Percentiles rank a stretch among this genome's conserved stretches.
Conservation (phyloP, 2,888 invertebrate genomes). For the Resseliella maxima region DNA sequence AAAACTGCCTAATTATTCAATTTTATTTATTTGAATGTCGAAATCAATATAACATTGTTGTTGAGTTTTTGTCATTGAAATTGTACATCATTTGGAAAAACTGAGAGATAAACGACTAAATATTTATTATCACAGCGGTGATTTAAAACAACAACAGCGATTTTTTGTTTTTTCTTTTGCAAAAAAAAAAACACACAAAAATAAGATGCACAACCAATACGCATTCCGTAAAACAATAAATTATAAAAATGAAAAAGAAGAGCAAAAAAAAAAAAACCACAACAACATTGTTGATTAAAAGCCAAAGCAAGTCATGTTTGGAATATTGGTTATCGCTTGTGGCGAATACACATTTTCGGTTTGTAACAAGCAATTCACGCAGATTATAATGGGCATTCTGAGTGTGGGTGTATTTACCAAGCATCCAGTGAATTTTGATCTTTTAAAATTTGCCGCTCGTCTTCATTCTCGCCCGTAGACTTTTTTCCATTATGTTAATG, state of each 20-base stretch:
- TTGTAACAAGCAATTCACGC: neutral
- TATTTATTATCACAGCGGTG: neutral
- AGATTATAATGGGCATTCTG: neutral
- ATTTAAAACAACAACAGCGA: neutral
- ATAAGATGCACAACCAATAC: neutral
- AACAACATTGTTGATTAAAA: constrained; percentile 47
- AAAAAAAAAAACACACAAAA: neutral
- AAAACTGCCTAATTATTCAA: constrained; percentile 45
- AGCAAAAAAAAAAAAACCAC: no score
- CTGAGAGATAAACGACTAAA: neutral
- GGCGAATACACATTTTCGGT: neutral
- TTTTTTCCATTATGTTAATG: neutral
- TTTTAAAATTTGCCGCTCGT: neutral
- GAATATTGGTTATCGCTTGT: constrained; percentile 44
- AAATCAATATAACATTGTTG: constrained; percentile 43
- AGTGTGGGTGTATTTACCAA: constrained; percentile 13
- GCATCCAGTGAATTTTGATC: neutral
- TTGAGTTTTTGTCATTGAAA: constrained; percentile 18
- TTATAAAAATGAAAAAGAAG: no score
- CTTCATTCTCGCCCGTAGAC: neutral
- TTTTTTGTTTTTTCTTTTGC: no score
- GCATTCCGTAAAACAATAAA: constrained; percentile 28
- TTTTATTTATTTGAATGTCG: constrained; percentile 41
- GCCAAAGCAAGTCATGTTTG: neutral
- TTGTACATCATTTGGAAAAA: neutral